These are phyloP conservation scores for Orussus abietinus DNA, from an alignment of 1,140 invertebrate species.

Conservation along the genomic window DNA sequence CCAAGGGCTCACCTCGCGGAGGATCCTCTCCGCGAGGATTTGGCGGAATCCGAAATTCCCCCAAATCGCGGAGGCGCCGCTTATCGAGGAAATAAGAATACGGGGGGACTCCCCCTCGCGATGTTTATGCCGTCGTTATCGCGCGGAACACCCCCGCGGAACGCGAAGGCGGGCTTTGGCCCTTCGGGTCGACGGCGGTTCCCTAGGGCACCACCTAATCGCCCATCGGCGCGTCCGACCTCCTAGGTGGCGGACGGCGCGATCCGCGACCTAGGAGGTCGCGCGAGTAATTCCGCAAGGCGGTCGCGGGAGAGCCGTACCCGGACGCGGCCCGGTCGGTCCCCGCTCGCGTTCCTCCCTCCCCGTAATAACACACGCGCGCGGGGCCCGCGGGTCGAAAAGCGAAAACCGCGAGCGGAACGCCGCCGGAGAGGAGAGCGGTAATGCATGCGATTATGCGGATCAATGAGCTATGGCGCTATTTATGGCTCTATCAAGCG, in stretches of 20 bases:
- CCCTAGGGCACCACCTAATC: background rate
- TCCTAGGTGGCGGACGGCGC: background rate
- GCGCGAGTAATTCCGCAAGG: too few relatives aligned
- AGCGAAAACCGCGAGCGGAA: conserved; percentile 33
- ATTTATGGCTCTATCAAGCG: conserved; percentile 49
- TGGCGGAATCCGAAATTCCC: too few relatives aligned
- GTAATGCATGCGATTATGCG: conserved; percentile 51
- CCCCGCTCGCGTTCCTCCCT: conserved; percentile 19
- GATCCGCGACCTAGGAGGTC: too few relatives aligned
- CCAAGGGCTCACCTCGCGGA: background rate
- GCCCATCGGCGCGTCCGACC: conserved; percentile 4
- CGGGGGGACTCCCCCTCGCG: too few relatives aligned
- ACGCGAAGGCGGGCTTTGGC: too few relatives aligned
- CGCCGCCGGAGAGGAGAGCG: conserved; percentile 22
- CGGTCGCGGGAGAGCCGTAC: too few relatives aligned
- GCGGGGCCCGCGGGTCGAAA: conserved; percentile 33
- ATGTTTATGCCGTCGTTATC: too few relatives aligned
- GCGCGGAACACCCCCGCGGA: too few relatives aligned
- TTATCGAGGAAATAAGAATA: too few relatives aligned
- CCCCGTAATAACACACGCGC: conserved; percentile 35
- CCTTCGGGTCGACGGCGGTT: too few relatives aligned
- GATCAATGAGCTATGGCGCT: conserved; percentile 50
- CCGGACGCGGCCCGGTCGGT: too few relatives aligned
- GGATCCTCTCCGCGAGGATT: background rate
- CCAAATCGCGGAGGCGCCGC: too few relatives aligned